Percentiles rank a stretch among this genome's conserved stretches.
These are phyloP conservation scores for Dasyornis broadbenti DNA, from an alignment of 2,113 vertebrate species.

Conservation along the genomic window DNA sequence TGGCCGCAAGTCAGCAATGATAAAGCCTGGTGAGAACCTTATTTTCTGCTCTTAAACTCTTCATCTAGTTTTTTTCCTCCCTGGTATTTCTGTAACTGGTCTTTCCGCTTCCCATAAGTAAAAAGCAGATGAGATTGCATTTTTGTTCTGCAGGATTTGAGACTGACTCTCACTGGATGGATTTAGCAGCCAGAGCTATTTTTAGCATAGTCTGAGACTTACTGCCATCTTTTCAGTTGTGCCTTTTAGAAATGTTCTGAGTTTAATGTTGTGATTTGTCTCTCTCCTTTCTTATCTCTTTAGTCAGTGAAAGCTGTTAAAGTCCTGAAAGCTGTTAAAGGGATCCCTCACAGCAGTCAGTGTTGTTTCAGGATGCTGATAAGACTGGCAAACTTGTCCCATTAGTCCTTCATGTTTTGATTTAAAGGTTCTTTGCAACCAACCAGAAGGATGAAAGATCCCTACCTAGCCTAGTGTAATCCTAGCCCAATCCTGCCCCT, in stretches of 20 bases:
- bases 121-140: background rate
- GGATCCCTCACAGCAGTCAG: background rate
- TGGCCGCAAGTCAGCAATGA: constrained; percentile 78
- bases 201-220: background rate
- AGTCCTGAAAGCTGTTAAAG: background rate
- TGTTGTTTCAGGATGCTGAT: background rate
- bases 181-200: background rate
- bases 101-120: background rate
- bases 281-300: background rate
- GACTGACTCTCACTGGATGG: background rate
- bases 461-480: background rate
- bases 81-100: background rate
- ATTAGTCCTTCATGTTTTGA: background rate
- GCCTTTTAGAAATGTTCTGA: background rate
- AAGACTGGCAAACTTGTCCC: background rate
- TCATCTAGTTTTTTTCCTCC: background rate
- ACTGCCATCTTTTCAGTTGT: background rate
- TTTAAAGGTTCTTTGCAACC: background rate
- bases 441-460: background rate
- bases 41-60: background rate
- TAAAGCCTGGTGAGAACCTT: constrained; percentile 76
- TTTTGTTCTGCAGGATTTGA: background rate
- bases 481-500: background rate
- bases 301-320: too few species aligned
- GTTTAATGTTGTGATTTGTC: background rate